Conservation (phyloP, 2,888 invertebrate species). For the Microctonus aethiopoides region DNA sequence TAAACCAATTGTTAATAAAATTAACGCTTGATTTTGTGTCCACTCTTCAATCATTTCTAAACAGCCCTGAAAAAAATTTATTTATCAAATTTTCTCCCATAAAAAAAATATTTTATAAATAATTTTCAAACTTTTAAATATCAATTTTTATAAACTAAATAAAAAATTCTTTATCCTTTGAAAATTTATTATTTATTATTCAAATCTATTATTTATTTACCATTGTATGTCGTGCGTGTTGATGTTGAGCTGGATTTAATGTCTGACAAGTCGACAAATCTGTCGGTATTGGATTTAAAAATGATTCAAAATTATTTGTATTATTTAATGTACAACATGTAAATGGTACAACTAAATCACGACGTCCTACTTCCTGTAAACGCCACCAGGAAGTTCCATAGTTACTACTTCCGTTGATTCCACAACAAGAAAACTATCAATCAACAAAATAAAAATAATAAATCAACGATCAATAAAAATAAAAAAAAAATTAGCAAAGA, state of each 20-base stretch:
- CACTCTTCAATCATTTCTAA: constrained; percentile 77
- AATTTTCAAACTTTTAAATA: no score
- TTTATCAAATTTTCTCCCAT: no score
- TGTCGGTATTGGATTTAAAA: constrained; percentile 81
- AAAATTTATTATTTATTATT: constrained; percentile 36
- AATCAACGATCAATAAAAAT: background rate
- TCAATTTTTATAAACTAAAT: no score
- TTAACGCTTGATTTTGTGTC: constrained; percentile 80
- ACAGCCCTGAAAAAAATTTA: constrained; percentile 76
- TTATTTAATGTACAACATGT: constrained; percentile 78
- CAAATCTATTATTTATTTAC: constrained; percentile 63
- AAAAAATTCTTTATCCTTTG: no score
- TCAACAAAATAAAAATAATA: constrained; percentile 47
- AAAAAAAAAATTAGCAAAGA: no score
- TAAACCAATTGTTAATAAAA: constrained; percentile 76
- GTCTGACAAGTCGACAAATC: constrained; percentile 80
- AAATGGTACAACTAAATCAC: constrained; percentile 76
- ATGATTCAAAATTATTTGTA: constrained; percentile 70
- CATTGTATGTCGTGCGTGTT: constrained; percentile 72
- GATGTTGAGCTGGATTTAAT: constrained; percentile 70
- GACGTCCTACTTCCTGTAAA: constrained; percentile 78
- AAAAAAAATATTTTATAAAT: no score
- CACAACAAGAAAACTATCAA: constrained; percentile 86
- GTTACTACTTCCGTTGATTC: constrained; percentile 81
- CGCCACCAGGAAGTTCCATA: constrained; percentile 86